Conservation (phyloP, 1,140 invertebrate species). For the Drosophila subobscura region DNA sequence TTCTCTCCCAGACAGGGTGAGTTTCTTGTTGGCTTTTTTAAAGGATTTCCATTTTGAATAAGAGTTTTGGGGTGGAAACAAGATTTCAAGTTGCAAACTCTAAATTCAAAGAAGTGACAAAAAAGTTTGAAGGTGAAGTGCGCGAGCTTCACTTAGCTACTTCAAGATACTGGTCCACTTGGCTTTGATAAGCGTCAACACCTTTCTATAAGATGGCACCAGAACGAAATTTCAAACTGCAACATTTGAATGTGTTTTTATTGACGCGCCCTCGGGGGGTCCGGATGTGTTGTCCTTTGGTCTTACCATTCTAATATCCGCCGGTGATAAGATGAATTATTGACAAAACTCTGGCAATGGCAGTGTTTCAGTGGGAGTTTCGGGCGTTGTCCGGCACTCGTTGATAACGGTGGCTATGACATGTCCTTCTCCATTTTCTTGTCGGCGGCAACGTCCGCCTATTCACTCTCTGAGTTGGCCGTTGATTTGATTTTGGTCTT, state of each 20-base stretch:
- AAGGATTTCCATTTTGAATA: constrained; percentile 55
- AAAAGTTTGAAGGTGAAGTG: constrained; percentile 45
- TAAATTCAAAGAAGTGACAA: constrained; percentile 32
- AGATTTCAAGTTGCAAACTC: constrained; percentile 19
- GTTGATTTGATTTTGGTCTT: constrained; percentile 67
- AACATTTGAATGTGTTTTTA: constrained; percentile 82
- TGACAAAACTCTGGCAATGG: constrained; percentile 39
- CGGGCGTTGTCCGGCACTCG: constrained; percentile 39
- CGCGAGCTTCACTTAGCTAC: constrained; percentile 10
- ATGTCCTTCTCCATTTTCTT: constrained; percentile 35
- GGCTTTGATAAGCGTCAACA: constrained; percentile 37
- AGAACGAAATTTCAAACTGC: constrained; percentile 41
- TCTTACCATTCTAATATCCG: constrained; percentile 79
- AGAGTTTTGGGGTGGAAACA: constrained; percentile 51
- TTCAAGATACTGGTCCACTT: constrained; percentile 13
- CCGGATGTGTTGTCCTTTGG: constrained; percentile 79
- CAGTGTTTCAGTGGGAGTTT: constrained; percentile 9
- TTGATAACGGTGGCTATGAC: constrained; percentile 16
- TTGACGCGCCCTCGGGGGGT: constrained; percentile 66
- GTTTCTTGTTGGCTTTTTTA: constrained; percentile 50
- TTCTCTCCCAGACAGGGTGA: constrained; percentile 26
- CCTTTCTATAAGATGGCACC: constrained; percentile 26
- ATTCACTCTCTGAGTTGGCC: constrained; percentile 26
- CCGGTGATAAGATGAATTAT: constrained; percentile 83
- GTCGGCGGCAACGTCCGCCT: background rate